These are phyloP conservation scores for Semotilus atromaculatus DNA, from an alignment of 2,797 vertebrate genomes.

Conservation along the genomic window DNA sequence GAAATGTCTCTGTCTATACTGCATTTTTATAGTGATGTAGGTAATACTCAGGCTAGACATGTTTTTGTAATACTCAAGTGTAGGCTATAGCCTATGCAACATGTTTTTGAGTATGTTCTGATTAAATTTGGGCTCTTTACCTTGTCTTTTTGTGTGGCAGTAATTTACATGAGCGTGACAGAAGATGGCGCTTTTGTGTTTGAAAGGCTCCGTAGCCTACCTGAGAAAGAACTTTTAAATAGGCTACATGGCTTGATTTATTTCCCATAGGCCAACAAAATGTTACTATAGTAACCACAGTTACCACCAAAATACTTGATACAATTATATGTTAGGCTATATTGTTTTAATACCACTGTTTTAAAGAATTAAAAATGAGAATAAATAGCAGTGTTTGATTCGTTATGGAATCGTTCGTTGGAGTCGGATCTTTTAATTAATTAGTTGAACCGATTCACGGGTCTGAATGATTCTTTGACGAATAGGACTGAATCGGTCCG, in stretches of 20 bases:
- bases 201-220: neutral
- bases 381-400: neutral
- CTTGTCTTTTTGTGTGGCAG: constrained; percentile 49
- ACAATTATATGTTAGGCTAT: neutral
- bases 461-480: neutral
- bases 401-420: neutral
- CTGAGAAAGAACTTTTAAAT: neutral
- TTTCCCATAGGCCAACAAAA: neutral
- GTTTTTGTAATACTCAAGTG: constrained; percentile 50
- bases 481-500: neutral
- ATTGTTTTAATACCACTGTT: neutral
- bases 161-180: constrained; percentile 12
- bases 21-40: constrained; percentile 24
- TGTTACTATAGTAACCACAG: no score
- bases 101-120: constrained; percentile 59
- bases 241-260: neutral
- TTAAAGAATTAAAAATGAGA: neutral
- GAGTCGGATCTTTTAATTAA: neutral
- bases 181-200: constrained; percentile 48
- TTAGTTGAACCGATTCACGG: neutral
- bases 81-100: neutral
- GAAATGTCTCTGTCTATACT: neutral
- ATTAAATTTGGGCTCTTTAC: constrained; percentile 59
- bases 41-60: constrained; percentile 48
- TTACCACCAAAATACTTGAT: neutral